Percentiles rank a stretch among this genome's conserved stretches.
These are phyloP conservation scores for Balaeniceps rex DNA, from an alignment of 2,113 vertebrate genomes.

Conservation along the genomic window DNA sequence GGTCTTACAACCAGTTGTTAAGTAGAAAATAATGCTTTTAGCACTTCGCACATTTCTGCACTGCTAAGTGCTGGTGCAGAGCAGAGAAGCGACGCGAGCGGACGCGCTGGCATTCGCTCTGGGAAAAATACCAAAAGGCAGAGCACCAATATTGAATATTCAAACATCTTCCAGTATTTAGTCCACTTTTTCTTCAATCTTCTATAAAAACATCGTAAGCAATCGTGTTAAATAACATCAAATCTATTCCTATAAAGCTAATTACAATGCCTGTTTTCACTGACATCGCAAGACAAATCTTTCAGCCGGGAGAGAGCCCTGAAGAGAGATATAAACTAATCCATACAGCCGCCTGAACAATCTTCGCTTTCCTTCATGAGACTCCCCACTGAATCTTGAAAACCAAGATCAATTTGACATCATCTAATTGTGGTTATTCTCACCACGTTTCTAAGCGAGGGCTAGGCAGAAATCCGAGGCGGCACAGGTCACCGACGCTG, in stretches of 20 bases:
- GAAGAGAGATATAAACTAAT: slow-evolving; percentile 8
- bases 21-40: neutral
- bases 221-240: neutral
- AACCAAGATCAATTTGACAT: slow-evolving; percentile 45
- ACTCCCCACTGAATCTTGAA: slow-evolving; percentile 29
- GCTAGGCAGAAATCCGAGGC: neutral
- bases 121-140: neutral
- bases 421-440: slow-evolving; percentile 58
- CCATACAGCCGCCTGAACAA: neutral
- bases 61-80: neutral
- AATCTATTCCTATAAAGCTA: neutral
- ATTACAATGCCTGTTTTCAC: neutral
- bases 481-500: rapidly evolving
- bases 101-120: rapidly evolving
- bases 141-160: neutral
- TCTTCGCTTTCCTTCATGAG: neutral
- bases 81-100: rapidly evolving
- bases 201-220: neutral
- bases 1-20: neutral
- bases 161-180: neutral
- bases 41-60: neutral
- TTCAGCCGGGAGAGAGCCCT: neutral
- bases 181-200: neutral
- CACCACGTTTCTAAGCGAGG: neutral
- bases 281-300: slow-evolving; percentile 15